These are phyloP conservation scores for Trachemys scripta DNA, from an alignment of 2,113 vertebrate species.

Conservation along the genomic window DNA sequence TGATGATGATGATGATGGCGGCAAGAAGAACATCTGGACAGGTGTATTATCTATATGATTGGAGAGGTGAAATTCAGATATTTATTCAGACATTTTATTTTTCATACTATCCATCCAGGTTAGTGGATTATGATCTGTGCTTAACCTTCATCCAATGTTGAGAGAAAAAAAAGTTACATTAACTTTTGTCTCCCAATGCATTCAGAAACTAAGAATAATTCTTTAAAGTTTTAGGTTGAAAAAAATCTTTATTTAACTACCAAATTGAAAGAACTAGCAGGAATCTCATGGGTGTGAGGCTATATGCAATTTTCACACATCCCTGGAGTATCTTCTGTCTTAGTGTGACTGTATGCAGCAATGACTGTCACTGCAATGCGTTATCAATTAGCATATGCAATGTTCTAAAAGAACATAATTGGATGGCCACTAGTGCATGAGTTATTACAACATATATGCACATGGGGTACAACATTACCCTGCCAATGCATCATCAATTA, in stretches of 20 bases:
- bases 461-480: background rate
- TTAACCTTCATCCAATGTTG: background rate
- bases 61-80: background rate
- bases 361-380: background rate
- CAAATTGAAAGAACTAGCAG: background rate
- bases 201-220: background rate
- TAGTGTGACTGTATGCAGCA: background rate
- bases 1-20: too few species aligned
- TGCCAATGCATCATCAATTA: background rate
- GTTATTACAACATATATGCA: background rate
- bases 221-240: background rate
- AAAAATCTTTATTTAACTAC: background rate
- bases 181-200: background rate
- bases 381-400: background rate
- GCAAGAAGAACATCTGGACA: too few species aligned
- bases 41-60: background rate
- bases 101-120: background rate
- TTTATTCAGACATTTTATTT: background rate
- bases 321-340: background rate
- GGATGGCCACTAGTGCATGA: background rate
- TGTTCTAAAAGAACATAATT: background rate
- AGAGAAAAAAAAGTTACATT: background rate
- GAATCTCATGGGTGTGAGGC: background rate
- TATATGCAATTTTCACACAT: background rate
- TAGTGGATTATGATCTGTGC: background rate